Base-by-base conservation (phyloP, 2,888 invertebrate species). In the Cataglyphis livida region DNA sequence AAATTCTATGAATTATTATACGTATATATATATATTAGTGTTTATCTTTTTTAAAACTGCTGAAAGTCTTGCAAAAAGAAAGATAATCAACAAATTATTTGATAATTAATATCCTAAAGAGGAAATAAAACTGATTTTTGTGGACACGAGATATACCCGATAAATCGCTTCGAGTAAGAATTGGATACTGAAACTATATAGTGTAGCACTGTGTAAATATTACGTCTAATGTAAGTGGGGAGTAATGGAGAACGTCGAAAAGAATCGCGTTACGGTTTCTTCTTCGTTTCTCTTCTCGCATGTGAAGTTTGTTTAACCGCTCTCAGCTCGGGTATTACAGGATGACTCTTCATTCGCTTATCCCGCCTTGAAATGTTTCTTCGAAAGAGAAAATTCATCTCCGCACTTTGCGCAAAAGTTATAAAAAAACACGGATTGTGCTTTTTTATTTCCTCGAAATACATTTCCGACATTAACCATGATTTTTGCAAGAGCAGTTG, bases 231-330 rank as follows among this genome's bases (percentile, higher is more conserved):
- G 32, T 32, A 32, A 84, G 76, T 81, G 62, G 65, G 74, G 61
- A 70, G 84, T 86, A 88, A 88, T 88, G 84, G 82, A 84, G 82
- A 65, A 84, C 35, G 68, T 73, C 74, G 59, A 61, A 74, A 48
- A 57, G 62, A 84, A 68, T 81, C 81, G 44, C 76, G 66, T 86
- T 88, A 88, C 82, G 59, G 78, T 57, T 75, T 66, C 62, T 78
- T 71, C 32, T 32, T 65, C 81, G 59, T 66, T 59, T 76, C 48
- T 51, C 6, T 48, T 48, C 65, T 68, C 51, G 15, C 38, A 78
- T 74, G 74, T 66, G 48, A 64, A 28, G 51, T 57, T 71, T 87
- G 68, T 85, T 85, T 86, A 68, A 81, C 76, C 54, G 59, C 70
- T 66, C 71, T 81, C 75, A 66, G 41, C 59, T 51, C 66, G 38